phyloP scores from a whole-genome alignment of 2,113 vertebrate species.

The Pyrgilauda ruficollis region DNA sequence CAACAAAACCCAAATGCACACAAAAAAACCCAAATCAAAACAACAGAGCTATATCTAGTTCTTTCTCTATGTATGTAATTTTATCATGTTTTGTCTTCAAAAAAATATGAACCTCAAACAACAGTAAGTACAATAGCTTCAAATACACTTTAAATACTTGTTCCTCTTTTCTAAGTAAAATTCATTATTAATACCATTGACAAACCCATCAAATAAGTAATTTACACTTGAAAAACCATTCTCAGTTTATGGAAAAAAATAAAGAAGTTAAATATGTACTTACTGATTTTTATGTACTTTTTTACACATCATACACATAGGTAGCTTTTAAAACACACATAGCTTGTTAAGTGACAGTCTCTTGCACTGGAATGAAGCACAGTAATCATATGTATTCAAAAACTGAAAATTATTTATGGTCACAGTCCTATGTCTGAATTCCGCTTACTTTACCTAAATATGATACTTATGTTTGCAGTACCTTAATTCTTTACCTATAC shows the following conservation, averaged over 20 bases:
- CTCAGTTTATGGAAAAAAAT: not conserved
- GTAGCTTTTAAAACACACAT: not conserved
- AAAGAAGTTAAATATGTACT: not conserved
- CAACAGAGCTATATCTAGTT: not conserved
- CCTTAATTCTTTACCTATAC: not conserved
- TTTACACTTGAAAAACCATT: not conserved
- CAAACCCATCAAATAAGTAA: not conserved
- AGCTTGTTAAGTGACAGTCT: not conserved
- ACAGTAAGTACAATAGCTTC: not conserved
- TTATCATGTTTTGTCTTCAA: not conserved
- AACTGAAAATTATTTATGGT: not conserved
- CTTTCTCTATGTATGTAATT: not conserved
- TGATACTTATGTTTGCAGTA: not conserved
- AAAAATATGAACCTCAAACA: not conserved
- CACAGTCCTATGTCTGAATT: not conserved
- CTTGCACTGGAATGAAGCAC: not conserved
- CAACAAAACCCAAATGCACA: not conserved
- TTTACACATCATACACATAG: not conserved
- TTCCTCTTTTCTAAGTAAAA: not conserved
- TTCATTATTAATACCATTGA: not conserved
- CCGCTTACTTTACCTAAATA: not conserved
- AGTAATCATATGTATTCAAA: not conserved
- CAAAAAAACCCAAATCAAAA: fast-evolving
- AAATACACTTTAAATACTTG: not conserved
- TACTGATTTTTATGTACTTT: not conserved